Base-by-base conservation (phyloP, 2,797 vertebrate species). In the Megalops cyprinoides region DNA sequence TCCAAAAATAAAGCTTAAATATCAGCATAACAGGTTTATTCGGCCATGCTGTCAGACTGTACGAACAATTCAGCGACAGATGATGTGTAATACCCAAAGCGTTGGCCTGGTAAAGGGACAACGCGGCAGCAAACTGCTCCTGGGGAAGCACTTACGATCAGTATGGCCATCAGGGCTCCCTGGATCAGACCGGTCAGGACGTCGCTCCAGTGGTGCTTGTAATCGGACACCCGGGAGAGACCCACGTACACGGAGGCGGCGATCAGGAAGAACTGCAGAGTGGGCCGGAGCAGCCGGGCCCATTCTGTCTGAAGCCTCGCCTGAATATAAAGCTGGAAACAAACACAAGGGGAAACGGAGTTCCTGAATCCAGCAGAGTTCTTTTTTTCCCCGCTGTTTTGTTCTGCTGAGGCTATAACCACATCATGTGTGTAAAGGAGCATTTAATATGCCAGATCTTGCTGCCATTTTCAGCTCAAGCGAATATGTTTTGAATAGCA, bases 131-230 rank as follows among this genome's bases (percentile, higher is more conserved):
- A 9, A 56, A 18, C 20, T 7, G 8, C 3, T 0, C 6, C 0
- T 0, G 1, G 15, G 0, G 0, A 8, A 8, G 37, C 56, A 14
- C 97, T 96, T 87, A 99, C 98, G 87, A 97, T 95, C 46, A 99
- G 91, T 78, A 97, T 39, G 25, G 97, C 97, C 87, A 97, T 95
- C 76, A 97, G 71, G 0, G 97, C 98, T 0, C 98, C 98, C 91
- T 99, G 97, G 82, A 97, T 88, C 51, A 99, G 95, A 10, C 98
- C 98, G 0, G 90, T 93, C 90, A 98, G 87, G 77, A 99, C 98
- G 20, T 99, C 98, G 1, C 98, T 98, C 97, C 97, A 98, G 76
- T 99, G 98, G 86, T 99, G 98, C 89, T 99, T 99, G 85, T 99
- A 99, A 82, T 99, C 98, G 0, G 98, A 99, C 74, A 99, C 95